phyloP scores from a whole-genome alignment of 1,140 invertebrate species.

The Tetranychus cinnabarinus region DNA sequence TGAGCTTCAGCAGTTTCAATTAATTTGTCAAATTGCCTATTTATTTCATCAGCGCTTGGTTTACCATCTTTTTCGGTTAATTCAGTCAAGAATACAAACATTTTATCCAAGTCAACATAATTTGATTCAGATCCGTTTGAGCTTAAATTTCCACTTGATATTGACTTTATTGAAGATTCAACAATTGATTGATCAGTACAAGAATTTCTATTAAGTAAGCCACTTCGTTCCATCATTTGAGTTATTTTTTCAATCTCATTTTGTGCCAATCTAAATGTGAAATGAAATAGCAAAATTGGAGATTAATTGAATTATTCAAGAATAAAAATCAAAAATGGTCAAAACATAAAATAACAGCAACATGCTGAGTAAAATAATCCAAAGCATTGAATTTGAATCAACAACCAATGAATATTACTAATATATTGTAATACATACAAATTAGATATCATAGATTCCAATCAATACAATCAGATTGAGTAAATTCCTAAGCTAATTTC shows the following conservation, averaged over 20 bases:
- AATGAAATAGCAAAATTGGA: constrained; percentile 4
- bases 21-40: constrained; percentile 52
- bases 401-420: no score
- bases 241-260: constrained; percentile 46
- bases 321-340: constrained; percentile 15
- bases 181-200: background rate
- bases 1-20: constrained; percentile 41
- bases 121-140: background rate
- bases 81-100: constrained; percentile 74
- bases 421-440: no score
- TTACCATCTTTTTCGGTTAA: constrained; percentile 29
- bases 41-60: constrained; percentile 38
- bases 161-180: background rate
- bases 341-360: background rate
- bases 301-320: background rate
- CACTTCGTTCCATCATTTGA: constrained; percentile 41
- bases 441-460: no score
- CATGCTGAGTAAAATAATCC: background rate
- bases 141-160: background rate
- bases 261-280: constrained; percentile 35
- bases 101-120: constrained; percentile 59
- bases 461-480: no score
- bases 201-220: constrained; percentile 5
- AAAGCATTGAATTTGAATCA: no score
- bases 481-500: no score